Evolutionary conservation across 2,888 invertebrate genomes (phyloP).

Genomic region (Bellardia bayeri): DNA sequence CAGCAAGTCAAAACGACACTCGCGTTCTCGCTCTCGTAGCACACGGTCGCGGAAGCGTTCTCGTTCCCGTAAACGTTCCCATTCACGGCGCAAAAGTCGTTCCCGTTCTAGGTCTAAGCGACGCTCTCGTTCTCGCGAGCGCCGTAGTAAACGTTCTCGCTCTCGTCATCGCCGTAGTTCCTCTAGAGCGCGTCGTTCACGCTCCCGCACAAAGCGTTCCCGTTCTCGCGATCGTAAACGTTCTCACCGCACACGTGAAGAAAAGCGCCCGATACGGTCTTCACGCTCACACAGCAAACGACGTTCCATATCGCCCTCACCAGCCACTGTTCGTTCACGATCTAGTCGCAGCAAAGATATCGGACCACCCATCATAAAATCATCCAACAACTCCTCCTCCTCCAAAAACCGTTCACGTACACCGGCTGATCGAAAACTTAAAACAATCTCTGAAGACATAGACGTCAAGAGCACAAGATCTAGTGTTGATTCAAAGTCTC

Average conservation of each 20-base stretch:
- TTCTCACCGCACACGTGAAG: conserved; percentile 84
- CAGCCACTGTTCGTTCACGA: conserved; percentile 78
- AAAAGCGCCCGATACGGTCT: conserved; percentile 84
- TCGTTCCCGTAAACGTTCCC: conserved; percentile 84
- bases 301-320: conserved; percentile 83
- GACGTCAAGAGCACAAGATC: conserved; percentile 81
- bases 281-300: conserved; percentile 83
- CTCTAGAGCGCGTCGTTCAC: conserved; percentile 79
- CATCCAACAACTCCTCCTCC: conserved; percentile 77
- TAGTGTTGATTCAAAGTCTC: conserved; percentile 85
- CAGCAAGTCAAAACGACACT: conserved; percentile 80
- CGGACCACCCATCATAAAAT: conserved; percentile 67
- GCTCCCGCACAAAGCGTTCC: conserved; percentile 82
- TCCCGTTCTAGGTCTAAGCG: conserved; percentile 82
- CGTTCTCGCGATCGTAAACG: conserved; percentile 87
- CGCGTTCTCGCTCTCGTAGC: conserved; percentile 87
- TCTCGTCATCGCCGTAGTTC: conserved; percentile 82
- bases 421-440: conserved; percentile 82
- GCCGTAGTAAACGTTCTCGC: conserved; percentile 77
- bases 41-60: conserved; percentile 85
- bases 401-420: conserved; percentile 82
- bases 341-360: conserved; percentile 82
- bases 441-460: conserved; percentile 80
- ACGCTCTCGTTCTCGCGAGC: conserved; percentile 80
- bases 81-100: conserved; percentile 85